Conservation (phyloP, 1,140 invertebrate genomes). For the Arion vulgaris region DNA sequence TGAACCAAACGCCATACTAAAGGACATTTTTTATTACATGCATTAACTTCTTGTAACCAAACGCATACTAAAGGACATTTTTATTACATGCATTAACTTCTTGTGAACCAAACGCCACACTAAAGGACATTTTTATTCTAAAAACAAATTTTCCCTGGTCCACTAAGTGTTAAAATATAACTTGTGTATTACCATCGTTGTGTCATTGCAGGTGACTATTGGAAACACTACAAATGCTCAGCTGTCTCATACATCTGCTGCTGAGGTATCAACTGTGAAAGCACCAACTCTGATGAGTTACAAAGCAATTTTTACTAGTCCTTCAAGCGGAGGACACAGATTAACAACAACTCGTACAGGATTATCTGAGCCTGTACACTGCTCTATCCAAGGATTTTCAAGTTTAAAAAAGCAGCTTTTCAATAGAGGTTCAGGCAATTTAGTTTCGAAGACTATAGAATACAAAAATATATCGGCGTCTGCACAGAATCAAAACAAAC, state of each 20-base stretch:
- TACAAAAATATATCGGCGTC: slow-evolving; percentile 25
- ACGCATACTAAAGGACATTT: too few relatives aligned
- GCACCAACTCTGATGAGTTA: neutral
- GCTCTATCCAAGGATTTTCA: neutral
- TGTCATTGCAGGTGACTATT: neutral
- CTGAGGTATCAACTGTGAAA: neutral
- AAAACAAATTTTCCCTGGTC: too few relatives aligned
- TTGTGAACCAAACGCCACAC: too few relatives aligned
- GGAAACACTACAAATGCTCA: neutral
- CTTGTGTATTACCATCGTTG: too few relatives aligned
- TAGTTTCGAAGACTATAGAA: neutral
- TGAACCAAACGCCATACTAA: too few relatives aligned
- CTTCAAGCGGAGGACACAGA: slow-evolving; percentile 30
- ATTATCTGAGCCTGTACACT: neutral
- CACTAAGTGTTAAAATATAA: too few relatives aligned
- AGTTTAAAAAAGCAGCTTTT: neutral
- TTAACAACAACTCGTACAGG: slow-evolving; percentile 3
- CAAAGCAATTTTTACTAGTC: slow-evolving; percentile 37
- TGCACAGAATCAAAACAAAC: neutral
- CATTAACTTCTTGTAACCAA: too few relatives aligned
- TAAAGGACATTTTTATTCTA: too few relatives aligned
- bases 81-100: too few relatives aligned
- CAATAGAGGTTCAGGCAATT: neutral
- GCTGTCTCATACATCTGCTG: neutral
- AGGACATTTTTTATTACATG: too few relatives aligned